These are phyloP conservation scores for Dermatemys mawii DNA, from an alignment of 2,113 vertebrate genomes.

Conservation along the genomic window DNA sequence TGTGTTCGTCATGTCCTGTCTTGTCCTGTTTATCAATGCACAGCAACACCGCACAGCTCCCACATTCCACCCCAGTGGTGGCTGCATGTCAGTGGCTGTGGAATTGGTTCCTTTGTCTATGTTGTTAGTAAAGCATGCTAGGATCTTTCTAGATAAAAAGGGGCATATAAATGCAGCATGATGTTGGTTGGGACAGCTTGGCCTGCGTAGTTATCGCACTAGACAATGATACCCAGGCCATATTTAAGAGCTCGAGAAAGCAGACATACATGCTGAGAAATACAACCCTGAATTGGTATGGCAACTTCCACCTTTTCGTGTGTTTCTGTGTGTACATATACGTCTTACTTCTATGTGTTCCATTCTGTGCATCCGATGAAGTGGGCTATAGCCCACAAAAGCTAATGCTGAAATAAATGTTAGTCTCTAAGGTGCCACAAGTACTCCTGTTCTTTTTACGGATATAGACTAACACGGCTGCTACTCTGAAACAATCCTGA, in stretches of 20 bases:
- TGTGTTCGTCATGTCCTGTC: not conserved
- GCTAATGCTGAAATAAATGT: too few species aligned
- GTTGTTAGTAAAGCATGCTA: not conserved
- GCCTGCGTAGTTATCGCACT: not conserved
- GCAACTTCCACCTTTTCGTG: too few species aligned
- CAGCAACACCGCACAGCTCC: not conserved
- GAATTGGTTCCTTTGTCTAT: not conserved
- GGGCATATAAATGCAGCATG: fast-evolving
- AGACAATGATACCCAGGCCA: not conserved
- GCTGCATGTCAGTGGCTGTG: not conserved
- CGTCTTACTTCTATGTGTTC: too few species aligned
- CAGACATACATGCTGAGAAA: not conserved
- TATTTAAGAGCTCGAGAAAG: not conserved
- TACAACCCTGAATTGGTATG: too few species aligned
- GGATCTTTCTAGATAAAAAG: not conserved
- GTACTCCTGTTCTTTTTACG: too few species aligned
- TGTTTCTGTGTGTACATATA: too few species aligned
- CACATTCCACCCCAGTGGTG: fast-evolving
- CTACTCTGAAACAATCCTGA: too few species aligned
- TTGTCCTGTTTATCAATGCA: fast-evolving
- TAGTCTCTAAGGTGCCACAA: too few species aligned
- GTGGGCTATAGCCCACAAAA: too few species aligned
- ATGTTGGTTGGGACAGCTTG: not conserved
- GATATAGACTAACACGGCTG: too few species aligned
- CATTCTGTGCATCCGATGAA: too few species aligned